These are phyloP conservation scores for Lissonota sp. DNA, from an alignment of 2,888 invertebrate genomes.

Conservation along the genomic window DNA sequence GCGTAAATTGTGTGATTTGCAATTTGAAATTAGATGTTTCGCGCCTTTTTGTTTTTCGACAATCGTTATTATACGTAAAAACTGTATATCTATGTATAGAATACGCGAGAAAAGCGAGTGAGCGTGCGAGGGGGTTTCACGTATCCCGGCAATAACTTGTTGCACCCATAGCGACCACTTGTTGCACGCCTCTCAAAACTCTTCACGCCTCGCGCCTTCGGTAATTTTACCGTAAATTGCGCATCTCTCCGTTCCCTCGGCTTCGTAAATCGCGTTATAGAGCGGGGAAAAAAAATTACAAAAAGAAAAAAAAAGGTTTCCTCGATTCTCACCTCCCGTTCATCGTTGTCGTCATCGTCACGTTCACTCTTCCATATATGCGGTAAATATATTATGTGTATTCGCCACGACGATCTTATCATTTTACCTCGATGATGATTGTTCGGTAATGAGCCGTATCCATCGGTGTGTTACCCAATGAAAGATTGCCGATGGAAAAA, in stretches of 20 bases:
- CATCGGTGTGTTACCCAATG: slow-evolving; percentile 49
- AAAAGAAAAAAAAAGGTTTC: slow-evolving; percentile 48
- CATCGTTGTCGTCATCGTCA: slow-evolving; percentile 6
- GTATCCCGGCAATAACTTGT: slow-evolving; percentile 76
- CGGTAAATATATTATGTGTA: not conserved
- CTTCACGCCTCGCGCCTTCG: slow-evolving; percentile 77
- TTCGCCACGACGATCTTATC: not conserved
- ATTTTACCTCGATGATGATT: slow-evolving; percentile 21
- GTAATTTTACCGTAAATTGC: slow-evolving; percentile 79
- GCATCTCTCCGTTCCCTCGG: slow-evolving; percentile 45
- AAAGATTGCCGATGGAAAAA: slow-evolving; percentile 2
- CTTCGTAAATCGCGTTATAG: not conserved
- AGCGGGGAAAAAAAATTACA: not conserved
- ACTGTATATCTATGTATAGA: slow-evolving; percentile 13
- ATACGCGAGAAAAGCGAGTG: slow-evolving; percentile 18
- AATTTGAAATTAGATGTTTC: too few relatives aligned
- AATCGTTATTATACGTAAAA: too few relatives aligned
- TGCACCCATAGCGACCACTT: slow-evolving; percentile 79
- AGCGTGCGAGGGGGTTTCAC: slow-evolving; percentile 5
- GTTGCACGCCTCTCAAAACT: slow-evolving; percentile 81
- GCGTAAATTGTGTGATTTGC: too few relatives aligned
- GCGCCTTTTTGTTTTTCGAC: too few relatives aligned
- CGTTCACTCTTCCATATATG: slow-evolving; percentile 50
- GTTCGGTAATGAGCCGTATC: slow-evolving; percentile 58
- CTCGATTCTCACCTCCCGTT: slow-evolving; percentile 41